These are phyloP conservation scores for Pocillopora meandrina DNA, from an alignment of 92 coral and sea anemone species.

Conservation along the genomic window DNA sequence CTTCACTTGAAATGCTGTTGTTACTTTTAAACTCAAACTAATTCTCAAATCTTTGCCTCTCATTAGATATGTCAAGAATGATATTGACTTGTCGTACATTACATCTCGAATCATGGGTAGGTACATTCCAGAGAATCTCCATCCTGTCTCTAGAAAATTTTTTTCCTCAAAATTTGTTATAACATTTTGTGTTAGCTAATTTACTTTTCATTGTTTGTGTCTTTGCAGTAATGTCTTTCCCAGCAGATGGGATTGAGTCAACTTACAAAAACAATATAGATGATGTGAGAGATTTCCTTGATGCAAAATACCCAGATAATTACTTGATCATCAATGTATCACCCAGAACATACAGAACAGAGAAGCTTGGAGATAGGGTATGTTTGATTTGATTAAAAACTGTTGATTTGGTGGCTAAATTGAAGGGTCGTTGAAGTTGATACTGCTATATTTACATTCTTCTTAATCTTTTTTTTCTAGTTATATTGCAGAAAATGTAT, in stretches of 20 bases:
- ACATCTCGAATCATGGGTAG: slow-evolving; percentile 93
- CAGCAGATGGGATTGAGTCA: slow-evolving; percentile 98
- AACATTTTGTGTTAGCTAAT: neutral
- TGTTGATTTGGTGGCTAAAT: too few species aligned
- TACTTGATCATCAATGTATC: slow-evolving; percentile 92
- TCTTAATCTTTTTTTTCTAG: too few species aligned
- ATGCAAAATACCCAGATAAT: slow-evolving; percentile 82
- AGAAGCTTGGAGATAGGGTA: slow-evolving; percentile 87
- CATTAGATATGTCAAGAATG: slow-evolving; percentile 90
- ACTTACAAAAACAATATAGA: slow-evolving; percentile 95
- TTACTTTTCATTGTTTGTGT: neutral
- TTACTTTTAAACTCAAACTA: neutral
- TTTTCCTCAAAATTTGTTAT: neutral
- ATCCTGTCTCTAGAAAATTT: neutral
- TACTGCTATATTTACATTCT: too few species aligned
- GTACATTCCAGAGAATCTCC: neutral
- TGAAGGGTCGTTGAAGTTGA: too few species aligned
- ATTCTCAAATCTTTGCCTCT: neutral
- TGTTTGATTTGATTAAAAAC: neutral
- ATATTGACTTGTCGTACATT: slow-evolving; percentile 91
- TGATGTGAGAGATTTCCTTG: slow-evolving; percentile 90
- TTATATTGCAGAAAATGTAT: too few species aligned
- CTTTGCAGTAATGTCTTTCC: slow-evolving; percentile 89
- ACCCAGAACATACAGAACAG: slow-evolving; percentile 83
- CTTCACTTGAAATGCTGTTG: neutral